Percentiles rank a stretch among this genome's conserved stretches.
Conservation (phyloP, 2,797 vertebrate species). For the Apogon talboti region DNA sequence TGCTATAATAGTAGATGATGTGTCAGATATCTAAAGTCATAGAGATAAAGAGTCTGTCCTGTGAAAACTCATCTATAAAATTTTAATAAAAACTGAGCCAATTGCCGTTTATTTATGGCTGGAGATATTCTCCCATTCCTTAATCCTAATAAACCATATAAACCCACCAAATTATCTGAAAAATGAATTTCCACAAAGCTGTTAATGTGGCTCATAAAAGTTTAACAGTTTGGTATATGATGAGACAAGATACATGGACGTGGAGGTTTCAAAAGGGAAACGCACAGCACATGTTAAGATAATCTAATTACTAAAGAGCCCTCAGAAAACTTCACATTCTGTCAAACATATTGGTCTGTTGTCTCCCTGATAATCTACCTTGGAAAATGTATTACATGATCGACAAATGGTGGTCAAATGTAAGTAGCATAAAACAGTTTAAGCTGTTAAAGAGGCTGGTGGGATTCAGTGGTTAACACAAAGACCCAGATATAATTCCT, state of each 20-base stretch:
- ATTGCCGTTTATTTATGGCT: background rate
- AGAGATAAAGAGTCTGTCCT: background rate
- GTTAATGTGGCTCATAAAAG: conserved; percentile 8
- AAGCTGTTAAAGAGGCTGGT: conserved; percentile 20
- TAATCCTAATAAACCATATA: background rate
- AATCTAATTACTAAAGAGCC: background rate
- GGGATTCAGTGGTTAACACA: conserved; percentile 30
- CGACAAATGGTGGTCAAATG: conserved; percentile 43
- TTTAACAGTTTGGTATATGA: conserved; percentile 6
- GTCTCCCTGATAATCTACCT: conserved; percentile 38
- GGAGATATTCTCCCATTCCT: background rate
- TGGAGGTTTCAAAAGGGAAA: conserved; percentile 8
- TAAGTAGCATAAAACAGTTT: conserved; percentile 43
- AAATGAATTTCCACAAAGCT: conserved; percentile 5
- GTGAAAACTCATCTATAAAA: conserved; percentile 1
- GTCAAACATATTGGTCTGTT: conserved; percentile 13
- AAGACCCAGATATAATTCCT: conserved; percentile 16
- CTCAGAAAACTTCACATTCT: conserved; percentile 1
- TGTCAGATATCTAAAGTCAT: too few species aligned
- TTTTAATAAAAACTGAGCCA: background rate
- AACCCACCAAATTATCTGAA: background rate
- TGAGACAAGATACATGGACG: conserved; percentile 9
- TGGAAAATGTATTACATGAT: conserved; percentile 49
- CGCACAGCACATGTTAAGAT: background rate
- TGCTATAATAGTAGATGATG: background rate